Conservation (phyloP, 1,140 invertebrate genomes). For the Apis dorsata region DNA sequence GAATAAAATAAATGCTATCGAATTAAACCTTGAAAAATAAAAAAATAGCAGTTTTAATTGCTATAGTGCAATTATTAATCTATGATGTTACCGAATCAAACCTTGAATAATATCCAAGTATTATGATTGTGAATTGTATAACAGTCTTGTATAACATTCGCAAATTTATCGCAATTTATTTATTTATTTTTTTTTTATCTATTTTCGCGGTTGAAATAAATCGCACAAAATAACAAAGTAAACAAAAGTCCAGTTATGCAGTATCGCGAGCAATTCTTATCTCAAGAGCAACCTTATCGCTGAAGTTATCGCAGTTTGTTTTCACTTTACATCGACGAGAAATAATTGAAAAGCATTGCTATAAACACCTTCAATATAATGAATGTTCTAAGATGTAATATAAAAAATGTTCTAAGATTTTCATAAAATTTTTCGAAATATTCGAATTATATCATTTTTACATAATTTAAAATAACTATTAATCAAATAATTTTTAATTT, state of each 20-base stretch:
- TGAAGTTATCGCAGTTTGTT: slow-evolving; percentile 13
- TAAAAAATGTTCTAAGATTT: neutral
- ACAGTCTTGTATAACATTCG: neutral
- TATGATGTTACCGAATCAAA: neutral
- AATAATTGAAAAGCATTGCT: slow-evolving; percentile 12
- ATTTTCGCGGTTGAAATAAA: no score
- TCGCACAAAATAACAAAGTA: neutral
- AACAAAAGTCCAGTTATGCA: slow-evolving; percentile 7
- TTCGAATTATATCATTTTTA: no score
- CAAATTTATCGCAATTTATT: neutral
- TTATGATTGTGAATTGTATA: neutral
- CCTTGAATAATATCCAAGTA: neutral
- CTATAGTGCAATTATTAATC: neutral
- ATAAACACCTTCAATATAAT: neutral
- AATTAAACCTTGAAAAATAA: neutral
- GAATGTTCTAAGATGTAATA: neutral
- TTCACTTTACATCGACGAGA: slow-evolving; percentile 22
- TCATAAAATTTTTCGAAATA: neutral
- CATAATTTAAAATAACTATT: no score
- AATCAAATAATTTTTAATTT: no score
- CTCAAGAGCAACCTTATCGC: slow-evolving; percentile 11
- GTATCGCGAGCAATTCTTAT: neutral
- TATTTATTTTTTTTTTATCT: neutral
- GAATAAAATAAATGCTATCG: neutral
- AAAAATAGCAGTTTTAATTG: neutral